A percentile compares a stretch with the other conserved stretches of the same genome.
Conservation (phyloP, 2,888 invertebrate species). For the Brachypterus glaber region DNA sequence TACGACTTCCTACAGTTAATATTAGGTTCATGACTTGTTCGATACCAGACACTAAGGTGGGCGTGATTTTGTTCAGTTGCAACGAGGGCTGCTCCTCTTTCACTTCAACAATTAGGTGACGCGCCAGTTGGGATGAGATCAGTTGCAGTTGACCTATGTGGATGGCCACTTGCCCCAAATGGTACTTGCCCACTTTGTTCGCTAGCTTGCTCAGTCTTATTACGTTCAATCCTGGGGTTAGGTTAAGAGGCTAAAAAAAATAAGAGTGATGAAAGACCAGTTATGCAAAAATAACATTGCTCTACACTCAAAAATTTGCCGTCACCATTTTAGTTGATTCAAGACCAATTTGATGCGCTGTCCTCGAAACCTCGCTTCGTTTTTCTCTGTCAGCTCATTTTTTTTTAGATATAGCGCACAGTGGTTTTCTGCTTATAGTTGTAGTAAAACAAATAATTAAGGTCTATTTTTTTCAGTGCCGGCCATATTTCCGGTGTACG, state of each 20-base stretch:
- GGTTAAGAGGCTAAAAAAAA: conserved; percentile 33
- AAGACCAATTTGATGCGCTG: too few species aligned
- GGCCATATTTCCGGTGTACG: too few species aligned
- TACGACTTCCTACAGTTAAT: conserved; percentile 69
- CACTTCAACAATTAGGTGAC: conserved; percentile 45
- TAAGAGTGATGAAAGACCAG: too few species aligned
- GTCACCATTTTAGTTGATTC: too few species aligned
- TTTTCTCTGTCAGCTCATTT: too few species aligned
- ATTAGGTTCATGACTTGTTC: conserved; percentile 67
- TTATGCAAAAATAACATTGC: too few species aligned
- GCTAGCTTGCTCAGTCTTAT: conserved; percentile 52
- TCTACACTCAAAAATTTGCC: too few species aligned
- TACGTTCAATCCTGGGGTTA: conserved; percentile 55
- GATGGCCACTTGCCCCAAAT: conserved; percentile 60
- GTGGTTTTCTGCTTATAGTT: too few species aligned
- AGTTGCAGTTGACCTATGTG: conserved; percentile 61
- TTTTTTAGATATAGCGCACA: too few species aligned
- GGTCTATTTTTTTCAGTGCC: too few species aligned
- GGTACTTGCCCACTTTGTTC: conserved; percentile 58
- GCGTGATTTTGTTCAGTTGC: conserved; percentile 46
- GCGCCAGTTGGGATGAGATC: conserved; percentile 53
- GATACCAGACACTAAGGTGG: conserved; percentile 72
- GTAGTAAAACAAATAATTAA: too few species aligned
- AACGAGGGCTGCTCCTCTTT: conserved; percentile 37
- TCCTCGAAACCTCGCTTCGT: too few species aligned